Conservation (phyloP, 2,888 invertebrate genomes). For the Agrypnus murinus region DNA sequence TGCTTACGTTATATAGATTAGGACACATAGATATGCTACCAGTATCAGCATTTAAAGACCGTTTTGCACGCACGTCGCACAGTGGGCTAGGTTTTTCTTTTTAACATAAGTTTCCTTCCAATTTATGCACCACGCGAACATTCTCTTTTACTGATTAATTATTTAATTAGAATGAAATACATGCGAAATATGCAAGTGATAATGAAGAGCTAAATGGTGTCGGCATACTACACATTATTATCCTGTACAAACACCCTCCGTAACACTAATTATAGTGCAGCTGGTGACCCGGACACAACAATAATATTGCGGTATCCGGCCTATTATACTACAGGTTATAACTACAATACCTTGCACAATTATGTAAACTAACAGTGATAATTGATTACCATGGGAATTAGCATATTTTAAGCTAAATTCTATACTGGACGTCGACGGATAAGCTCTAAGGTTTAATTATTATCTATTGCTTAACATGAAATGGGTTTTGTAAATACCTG, state of each 20-base stretch:
- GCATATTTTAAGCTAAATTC: conserved; percentile 35
- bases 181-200: conserved; percentile 3
- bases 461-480: no score
- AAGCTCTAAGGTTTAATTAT: conserved; percentile 33
- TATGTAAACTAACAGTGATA: conserved; percentile 47
- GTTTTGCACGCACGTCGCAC: conserved; percentile 1
- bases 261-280: conserved; percentile 46
- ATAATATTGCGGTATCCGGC: conserved; percentile 46
- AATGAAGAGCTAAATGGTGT: conserved; percentile 22
- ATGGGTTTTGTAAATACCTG: no score
- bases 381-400: conserved; percentile 46
- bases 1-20: background rate
- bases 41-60: background rate
- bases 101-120: no score
- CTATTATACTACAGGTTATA: conserved; percentile 47
- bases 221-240: conserved; percentile 35
- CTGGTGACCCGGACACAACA: conserved; percentile 47
- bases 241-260: conserved; percentile 41
- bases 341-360: conserved; percentile 49
- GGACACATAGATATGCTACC: background rate
- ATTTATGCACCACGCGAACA: background rate
- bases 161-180: conserved; percentile 1
- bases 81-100: no score
- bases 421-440: conserved; percentile 13
- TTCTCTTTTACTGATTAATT: conserved; percentile 2